These are phyloP conservation scores for Cynocephalus volans DNA, from an alignment of 2,113 vertebrate genomes.

Conservation along the genomic window DNA sequence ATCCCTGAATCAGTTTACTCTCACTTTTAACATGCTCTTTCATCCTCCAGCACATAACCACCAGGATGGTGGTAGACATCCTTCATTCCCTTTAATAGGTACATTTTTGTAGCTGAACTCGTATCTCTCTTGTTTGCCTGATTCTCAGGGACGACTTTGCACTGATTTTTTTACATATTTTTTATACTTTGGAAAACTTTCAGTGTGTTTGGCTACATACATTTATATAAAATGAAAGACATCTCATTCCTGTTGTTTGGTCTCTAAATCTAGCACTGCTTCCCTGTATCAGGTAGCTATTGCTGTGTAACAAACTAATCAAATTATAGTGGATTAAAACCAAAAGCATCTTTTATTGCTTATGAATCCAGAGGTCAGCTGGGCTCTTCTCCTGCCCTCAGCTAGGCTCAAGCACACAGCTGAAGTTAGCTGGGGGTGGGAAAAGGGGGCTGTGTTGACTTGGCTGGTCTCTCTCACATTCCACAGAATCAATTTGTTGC, in stretches of 20 bases:
- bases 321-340: background rate
- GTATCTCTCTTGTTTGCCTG: background rate
- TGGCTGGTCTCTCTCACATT: background rate
- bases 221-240: background rate
- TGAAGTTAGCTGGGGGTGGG: background rate
- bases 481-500: background rate
- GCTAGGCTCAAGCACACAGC: background rate
- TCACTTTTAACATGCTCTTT: background rate
- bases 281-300: background rate
- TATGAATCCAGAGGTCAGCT: background rate
- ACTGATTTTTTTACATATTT: background rate
- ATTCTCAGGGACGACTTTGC: background rate
- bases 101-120: background rate
- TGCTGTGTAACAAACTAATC: background rate
- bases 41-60: background rate
- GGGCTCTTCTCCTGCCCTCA: background rate
- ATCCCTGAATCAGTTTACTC: background rate
- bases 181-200: background rate
- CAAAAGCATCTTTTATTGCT: background rate
- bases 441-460: background rate
- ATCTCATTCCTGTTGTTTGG: background rate
- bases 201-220: background rate
- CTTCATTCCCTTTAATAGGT: background rate
- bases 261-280: background rate
- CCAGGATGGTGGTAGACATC: background rate